Evolutionary conservation across 2,888 invertebrate genomes (phyloP).

Genomic region (Mantis religiosa): DNA sequence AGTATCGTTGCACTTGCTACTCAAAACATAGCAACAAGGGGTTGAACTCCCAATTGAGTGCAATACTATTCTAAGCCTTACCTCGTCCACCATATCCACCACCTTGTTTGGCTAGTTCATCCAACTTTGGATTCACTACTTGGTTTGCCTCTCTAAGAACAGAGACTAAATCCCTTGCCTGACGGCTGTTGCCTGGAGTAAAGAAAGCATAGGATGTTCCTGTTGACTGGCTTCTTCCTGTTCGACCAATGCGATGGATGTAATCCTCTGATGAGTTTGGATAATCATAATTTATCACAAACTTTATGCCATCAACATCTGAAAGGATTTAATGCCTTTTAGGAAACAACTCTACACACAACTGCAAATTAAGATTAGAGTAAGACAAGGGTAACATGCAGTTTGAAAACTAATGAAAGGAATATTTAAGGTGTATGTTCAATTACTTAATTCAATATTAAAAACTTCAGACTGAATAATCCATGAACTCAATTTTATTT

Average conservation of each 20-base stretch:
- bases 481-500: too few relatives aligned
- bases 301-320: constrained; percentile 88
- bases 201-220: constrained; percentile 95
- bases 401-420: too few relatives aligned
- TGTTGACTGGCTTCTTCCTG: constrained; percentile 79
- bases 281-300: constrained; percentile 95
- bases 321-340: constrained; percentile 19
- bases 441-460: too few relatives aligned
- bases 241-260: constrained; percentile 92
- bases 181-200: constrained; percentile 80
- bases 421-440: too few relatives aligned
- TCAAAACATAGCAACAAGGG: too few relatives aligned
- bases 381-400: too few relatives aligned
- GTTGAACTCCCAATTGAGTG: not conserved
- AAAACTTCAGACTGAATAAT: too few relatives aligned
- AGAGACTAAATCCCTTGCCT: constrained; percentile 83
- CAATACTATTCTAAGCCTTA: not conserved
- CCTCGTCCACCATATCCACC: constrained; percentile 54
- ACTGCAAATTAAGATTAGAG: not conserved
- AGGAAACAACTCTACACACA: not conserved
- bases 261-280: constrained; percentile 94
- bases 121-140: constrained; percentile 79
- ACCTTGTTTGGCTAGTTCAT: constrained; percentile 68
- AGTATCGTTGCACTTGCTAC: too few relatives aligned
- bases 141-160: constrained; percentile 89